Base-by-base conservation (phyloP, 2,797 vertebrate genomes). In the Pipistrellus pygmaeus region DNA sequence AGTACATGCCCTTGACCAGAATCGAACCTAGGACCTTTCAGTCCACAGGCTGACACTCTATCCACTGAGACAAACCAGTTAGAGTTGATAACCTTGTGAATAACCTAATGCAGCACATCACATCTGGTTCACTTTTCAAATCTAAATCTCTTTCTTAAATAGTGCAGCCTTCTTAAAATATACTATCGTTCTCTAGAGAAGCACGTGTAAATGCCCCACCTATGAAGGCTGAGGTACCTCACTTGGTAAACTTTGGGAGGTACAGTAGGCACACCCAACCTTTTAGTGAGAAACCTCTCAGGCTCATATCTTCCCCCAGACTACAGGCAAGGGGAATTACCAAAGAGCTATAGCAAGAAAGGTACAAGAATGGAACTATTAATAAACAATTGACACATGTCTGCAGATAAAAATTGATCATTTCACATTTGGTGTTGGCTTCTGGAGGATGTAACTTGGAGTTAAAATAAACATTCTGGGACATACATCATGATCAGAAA, bases 401-500 rank as follows among this genome's bases (percentile, higher is more conserved):
- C 96, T 88, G 57, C 90, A 97, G 96, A 96, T 60, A 94, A 76
- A 96, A 96, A 12, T 71, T 94, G 68, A 96, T 95, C 83, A 93
- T 97, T 98, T 98, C 75, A 94, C 77, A 96, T 23, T 12, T 66
- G 38, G 51, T 91, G 73, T 96, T 96, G 81, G 94, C 75, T 93
- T 95, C 60, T 80, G 77, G 97, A 96, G 18, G 86, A 95, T 96
- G 51, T 75, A 96, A 97, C 97, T 91, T 95, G 7, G 32, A 41
- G 95, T 97, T 97, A 97, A 98, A 97, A 97, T 94, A 97, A 97
- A 97, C 92, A 95, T 95, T 96, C 0, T 82, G 88, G 60, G 95
- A 94, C 68, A 90, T 95, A 89, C 32, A 90, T 88, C 35, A 81
- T 97, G 97, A 97, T 96, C 95, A 94, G 91, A 95, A 97, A 95